These are phyloP conservation scores for Deroplatys truncata DNA, from an alignment of 2,888 invertebrate genomes.

Conservation along the genomic window DNA sequence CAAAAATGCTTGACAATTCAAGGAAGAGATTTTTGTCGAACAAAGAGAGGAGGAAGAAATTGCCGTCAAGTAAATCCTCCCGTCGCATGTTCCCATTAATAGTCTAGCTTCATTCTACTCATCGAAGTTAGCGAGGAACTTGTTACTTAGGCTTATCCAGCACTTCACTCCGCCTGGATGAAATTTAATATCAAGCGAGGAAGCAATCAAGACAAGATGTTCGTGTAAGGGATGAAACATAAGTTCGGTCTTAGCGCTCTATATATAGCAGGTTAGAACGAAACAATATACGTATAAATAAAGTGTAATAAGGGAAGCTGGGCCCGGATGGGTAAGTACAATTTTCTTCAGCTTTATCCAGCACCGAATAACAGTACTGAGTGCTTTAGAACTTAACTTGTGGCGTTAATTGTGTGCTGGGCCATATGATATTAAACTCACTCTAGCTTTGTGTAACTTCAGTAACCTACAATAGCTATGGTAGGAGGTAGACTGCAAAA, in stretches of 20 bases:
- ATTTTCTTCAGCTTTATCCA: background rate
- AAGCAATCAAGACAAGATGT: background rate
- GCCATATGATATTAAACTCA: no score
- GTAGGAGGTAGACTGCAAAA: no score
- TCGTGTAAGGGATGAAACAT: background rate
- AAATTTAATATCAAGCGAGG: background rate
- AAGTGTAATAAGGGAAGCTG: background rate
- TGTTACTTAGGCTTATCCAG: background rate
- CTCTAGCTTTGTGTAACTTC: no score
- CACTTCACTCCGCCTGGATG: background rate
- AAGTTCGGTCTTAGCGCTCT: background rate
- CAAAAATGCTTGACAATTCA: background rate
- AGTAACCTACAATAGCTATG: no score
- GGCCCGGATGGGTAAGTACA: background rate
- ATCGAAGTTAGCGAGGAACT: background rate
- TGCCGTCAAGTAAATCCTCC: background rate
- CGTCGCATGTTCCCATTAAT: background rate
- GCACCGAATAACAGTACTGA: no score
- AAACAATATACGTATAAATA: background rate
- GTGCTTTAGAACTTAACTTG: no score
- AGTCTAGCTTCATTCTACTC: background rate
- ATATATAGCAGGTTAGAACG: background rate
- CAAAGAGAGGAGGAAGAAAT: background rate
- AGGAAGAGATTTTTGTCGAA: background rate
- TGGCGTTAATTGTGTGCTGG: no score